Base-by-base conservation (phyloP, 1,140 invertebrate species). In the Anastrepha ludens region DNA sequence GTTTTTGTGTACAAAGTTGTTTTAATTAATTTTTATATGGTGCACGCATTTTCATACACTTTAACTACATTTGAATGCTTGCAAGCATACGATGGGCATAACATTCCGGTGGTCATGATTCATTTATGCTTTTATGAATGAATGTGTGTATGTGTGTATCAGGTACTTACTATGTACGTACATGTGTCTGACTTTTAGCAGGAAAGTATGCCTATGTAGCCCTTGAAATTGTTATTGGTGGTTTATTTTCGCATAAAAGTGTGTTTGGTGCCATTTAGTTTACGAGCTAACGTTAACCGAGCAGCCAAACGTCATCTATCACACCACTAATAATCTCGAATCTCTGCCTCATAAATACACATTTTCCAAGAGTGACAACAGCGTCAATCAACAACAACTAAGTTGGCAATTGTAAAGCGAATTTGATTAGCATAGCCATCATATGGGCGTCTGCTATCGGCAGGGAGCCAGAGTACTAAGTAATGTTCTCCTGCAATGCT, bases 11-110 rank as follows among this genome's bases (percentile, higher is more conserved):
- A 67, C 64, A 67, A 67, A 29, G 64, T 67, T 67, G 29, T 67
- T 8, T 64, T 41, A 67, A 67, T 67, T 67, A 67, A 55, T 67
- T 67, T 67, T 41, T 67, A 67, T 67, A 67, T 67, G 29, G 64
- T 67, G 9, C 29, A 67, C 64, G 39, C 29, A 67, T 1, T 13
- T 67, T 67, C 29, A 67, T 13, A 67, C 17, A 64, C 7, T 2
- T n/a, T 4, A 55, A 1, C 5, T 3, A 7, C 62, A 64, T 8
- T 55, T 55, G 11, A 55, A 11, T 55, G 50, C 6, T 8, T 55
- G 11, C 50, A 55, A 6, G 11, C 50, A 2, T 67, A 41, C 64
- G 20, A 29, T 67, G 9, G 0, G 29, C 64, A 67, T 64, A 64
- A 64, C 20, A 64, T 64, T 20, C 62, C 17, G 0, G 2, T 64